These are phyloP conservation scores for Phalacrocorax pelagicus DNA, from an alignment of 2,113 vertebrate genomes.

Conservation along the genomic window DNA sequence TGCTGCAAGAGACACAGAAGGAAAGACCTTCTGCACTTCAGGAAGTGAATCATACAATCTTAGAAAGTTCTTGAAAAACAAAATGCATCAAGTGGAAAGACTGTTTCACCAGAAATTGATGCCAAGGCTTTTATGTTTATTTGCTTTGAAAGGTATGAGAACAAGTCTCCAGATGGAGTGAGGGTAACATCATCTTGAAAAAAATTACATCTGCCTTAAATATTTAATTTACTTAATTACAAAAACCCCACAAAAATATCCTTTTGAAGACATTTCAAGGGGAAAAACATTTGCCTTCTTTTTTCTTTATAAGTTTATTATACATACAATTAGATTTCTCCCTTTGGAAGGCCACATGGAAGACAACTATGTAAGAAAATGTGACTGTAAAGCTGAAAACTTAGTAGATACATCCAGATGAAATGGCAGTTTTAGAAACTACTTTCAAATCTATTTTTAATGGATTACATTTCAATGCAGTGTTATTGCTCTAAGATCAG, in stretches of 20 bases:
- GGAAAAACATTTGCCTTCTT: not conserved
- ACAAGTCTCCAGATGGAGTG: not conserved
- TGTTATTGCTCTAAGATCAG: not conserved
- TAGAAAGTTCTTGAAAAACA: no score
- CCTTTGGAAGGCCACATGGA: not conserved
- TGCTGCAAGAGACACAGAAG: not conserved
- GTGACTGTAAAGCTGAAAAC: not conserved
- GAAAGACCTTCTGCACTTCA: not conserved
- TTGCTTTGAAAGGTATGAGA: not conserved
- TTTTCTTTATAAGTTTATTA: not conserved
- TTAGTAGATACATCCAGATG: not conserved
- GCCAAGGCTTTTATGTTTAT: not conserved
- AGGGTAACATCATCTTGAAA: not conserved
- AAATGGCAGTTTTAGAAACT: not conserved
- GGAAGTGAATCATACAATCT: not conserved
- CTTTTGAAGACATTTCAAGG: not conserved
- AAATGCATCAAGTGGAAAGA: not conserved
- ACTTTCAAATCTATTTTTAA: not conserved
- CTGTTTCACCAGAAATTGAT: not conserved
- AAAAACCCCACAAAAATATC: not conserved
- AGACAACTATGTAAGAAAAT: not conserved
- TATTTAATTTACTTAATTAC: constrained; percentile 28
- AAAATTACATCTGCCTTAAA: constrained; percentile 23
- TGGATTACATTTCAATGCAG: not conserved
- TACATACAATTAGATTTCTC: not conserved